Conservation (phyloP, 2,113 vertebrate genomes). For the Petrocephalus zakoni region DNA sequence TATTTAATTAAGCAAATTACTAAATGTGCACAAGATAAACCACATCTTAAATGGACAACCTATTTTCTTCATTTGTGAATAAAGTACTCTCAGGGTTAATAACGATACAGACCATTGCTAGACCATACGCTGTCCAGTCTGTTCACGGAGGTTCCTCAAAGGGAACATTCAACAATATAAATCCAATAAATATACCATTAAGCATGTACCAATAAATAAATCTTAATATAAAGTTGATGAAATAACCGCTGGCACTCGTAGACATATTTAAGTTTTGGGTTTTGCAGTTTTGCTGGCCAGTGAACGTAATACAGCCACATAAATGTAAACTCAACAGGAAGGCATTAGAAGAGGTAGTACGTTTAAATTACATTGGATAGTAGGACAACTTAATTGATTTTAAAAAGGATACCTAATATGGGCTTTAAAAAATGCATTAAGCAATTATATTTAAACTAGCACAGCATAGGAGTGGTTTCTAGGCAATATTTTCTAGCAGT, state of each 20-base stretch:
- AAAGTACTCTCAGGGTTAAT: background rate
- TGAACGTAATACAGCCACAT: background rate
- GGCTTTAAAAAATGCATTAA: background rate
- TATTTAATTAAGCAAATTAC: background rate
- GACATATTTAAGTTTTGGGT: background rate
- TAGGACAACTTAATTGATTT: background rate
- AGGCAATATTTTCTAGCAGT: conserved; percentile 5
- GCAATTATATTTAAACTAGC: background rate
- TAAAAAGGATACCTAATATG: background rate
- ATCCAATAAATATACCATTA: background rate
- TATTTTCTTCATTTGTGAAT: background rate
- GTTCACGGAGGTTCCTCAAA: background rate
- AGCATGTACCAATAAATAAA: background rate
- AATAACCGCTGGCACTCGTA: background rate
- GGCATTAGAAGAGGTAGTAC: background rate
- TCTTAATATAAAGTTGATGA: background rate
- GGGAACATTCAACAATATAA: background rate
- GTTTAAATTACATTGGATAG: background rate
- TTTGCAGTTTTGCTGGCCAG: background rate
- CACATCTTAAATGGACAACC: background rate
- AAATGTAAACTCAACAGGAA: background rate
- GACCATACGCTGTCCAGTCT: background rate
- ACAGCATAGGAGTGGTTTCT: background rate
- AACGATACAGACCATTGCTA: background rate
- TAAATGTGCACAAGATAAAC: background rate